Conservation (phyloP, 1,140 invertebrate species). For the Ceratoteleas bidentatus region DNA sequence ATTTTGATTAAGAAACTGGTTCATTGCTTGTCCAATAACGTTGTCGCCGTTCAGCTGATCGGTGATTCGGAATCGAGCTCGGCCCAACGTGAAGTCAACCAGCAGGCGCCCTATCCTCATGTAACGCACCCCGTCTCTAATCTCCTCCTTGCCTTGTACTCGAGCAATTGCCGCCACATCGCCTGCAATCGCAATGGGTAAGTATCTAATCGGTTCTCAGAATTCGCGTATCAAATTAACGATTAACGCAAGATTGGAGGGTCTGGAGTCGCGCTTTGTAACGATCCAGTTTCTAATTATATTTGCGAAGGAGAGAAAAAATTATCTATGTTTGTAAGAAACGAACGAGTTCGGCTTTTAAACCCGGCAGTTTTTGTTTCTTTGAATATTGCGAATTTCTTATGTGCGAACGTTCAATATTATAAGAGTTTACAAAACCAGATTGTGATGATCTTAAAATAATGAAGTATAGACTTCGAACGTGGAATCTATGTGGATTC, state of each 20-base stretch:
- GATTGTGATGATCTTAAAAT: too few relatives aligned
- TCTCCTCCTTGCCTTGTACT: slow-evolving; percentile 86
- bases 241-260: background rate
- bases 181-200: slow-evolving; percentile 77
- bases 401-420: too few relatives aligned
- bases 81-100: slow-evolving; percentile 87
- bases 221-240: background rate
- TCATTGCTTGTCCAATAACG: slow-evolving; percentile 90
- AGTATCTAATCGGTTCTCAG: slow-evolving; percentile 18
- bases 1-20: slow-evolving; percentile 92
- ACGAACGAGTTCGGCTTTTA: too few relatives aligned
- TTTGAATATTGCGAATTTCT: too few relatives aligned
- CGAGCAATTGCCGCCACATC: slow-evolving; percentile 86
- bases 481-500: too few relatives aligned
- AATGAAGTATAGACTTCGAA: too few relatives aligned
- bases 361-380: too few relatives aligned
- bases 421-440: too few relatives aligned
- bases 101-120: slow-evolving; percentile 86
- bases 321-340: too few relatives aligned
- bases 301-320: too few relatives aligned
- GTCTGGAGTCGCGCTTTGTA: background rate
- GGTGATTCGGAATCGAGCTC: slow-evolving; percentile 86
- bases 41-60: slow-evolving; percentile 88
- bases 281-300: background rate
- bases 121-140: slow-evolving; percentile 83